Base-by-base conservation (phyloP, 2,113 vertebrate genomes). In the Saimiri boliviensis region DNA sequence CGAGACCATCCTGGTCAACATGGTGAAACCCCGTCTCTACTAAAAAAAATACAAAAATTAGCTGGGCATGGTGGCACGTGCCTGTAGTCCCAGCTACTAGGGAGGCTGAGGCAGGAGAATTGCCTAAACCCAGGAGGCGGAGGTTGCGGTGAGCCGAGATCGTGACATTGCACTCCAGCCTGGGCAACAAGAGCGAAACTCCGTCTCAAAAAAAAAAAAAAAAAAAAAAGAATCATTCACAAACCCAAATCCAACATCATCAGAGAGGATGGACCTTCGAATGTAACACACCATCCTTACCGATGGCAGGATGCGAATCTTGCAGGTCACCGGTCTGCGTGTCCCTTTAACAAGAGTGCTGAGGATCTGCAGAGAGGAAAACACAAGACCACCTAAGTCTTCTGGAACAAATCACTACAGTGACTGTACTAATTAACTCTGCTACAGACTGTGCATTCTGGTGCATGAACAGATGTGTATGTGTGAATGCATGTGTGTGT, bases 221-320 rank as follows among this genome's bases (percentile, higher is more conserved):
- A n/a, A n/a, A n/a, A n/a, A n/a, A n/a, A n/a, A 76, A 86, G 93
- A 96, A 90, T 68, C n/a, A 86, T 17, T 47, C 92, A 89, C 3
- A 80, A 6, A 35, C 47, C 52, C 77, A 40, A 6, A 92, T 8
- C 0, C 66, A 37, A 79, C 23, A 97, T 74, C 17, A 96, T 13
- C 42, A 40, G 63, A 97, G 30, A 95, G 58, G 91, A 89, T 1
- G 16, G 49, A 52, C 68, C 49, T 89, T 93, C 6, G 93, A 54
- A 91, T 11, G 23, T 32, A 92, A 83, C 0, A 14, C 81, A 63
- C 73, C 25, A 76, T 19, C 45, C 99, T 99, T 98, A 99, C 99
- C 82, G 99, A 99, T 1, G 99, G 98, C 45, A 99, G 98, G 94
- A 99, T 99, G 84, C 99, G 98, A 95, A 99, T 99, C 98, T 99